Percentiles rank a stretch among this genome's conserved stretches.
Conservation (phyloP, 2,113 vertebrate species). For the Solea solea region DNA sequence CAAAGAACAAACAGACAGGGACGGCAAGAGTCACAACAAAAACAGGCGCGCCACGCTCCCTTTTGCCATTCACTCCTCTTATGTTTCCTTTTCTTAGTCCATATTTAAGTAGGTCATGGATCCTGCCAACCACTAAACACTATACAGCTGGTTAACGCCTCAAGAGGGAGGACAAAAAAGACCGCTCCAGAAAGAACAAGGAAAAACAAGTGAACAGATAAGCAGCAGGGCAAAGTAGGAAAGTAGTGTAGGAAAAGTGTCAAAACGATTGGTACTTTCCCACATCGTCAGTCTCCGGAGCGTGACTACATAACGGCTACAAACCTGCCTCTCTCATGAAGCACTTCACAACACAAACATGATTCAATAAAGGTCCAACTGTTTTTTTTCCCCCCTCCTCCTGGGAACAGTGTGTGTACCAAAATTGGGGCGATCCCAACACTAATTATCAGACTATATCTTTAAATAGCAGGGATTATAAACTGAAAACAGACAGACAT, state of each 20-base stretch:
- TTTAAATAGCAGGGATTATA: too few relatives aligned
- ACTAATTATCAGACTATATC: too few relatives aligned
- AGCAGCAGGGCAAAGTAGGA: neutral
- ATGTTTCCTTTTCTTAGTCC: constrained; percentile 65
- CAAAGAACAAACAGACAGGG: constrained; percentile 12
- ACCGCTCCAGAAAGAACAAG: constrained; percentile 38
- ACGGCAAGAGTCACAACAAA: constrained; percentile 4
- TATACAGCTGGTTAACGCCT: constrained; percentile 52
- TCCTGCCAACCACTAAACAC: constrained; percentile 56
- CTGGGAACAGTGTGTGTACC: too few relatives aligned
- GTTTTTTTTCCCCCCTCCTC: too few relatives aligned
- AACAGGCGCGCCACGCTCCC: neutral
- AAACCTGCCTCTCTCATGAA: constrained; percentile 9
- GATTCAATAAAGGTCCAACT: neutral
- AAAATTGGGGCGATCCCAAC: too few relatives aligned
- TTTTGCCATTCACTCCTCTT: constrained; percentile 63
- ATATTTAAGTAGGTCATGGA: constrained; percentile 74
- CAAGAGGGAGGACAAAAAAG: constrained; percentile 36
- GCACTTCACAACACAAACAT: neutral
- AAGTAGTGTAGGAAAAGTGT: neutral
- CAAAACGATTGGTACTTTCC: constrained; percentile 11
- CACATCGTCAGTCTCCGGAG: constrained; percentile 5
- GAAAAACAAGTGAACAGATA: neutral
- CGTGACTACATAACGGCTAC: constrained; percentile 1
- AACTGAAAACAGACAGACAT: too few relatives aligned